Evolutionary conservation across 2,888 invertebrate species (phyloP), one percentile per base, ranked within the genome.

Genomic region (Neuroscelio doddi): DNA sequence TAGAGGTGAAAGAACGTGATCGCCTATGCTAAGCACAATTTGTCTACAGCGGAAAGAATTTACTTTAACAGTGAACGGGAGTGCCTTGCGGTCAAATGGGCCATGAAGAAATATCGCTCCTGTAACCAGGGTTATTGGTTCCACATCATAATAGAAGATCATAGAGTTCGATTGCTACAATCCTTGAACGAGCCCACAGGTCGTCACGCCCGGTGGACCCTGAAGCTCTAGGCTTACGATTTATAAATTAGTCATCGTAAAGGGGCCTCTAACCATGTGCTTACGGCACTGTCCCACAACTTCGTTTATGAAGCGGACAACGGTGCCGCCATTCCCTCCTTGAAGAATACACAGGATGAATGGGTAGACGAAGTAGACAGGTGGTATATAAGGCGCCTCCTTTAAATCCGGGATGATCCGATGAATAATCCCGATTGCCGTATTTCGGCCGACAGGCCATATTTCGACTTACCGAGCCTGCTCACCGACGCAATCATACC

Each of bases 151-250:
- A 76, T 73, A 0, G 73, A 77, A 9, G 65, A 72, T 7, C 56
- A 32, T 1, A 62, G 65, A n/a, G 9, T 72, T 0, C 17, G 41
- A 0, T 63, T 65, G 62, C 27, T 70, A 0, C 26, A 55, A 0
- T 49, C 61, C 5, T 14, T 57, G 0, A 55, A 44, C 10, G 45
- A 67, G 4, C 63, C 56, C 0, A 52, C 10, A 1, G 70, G 73
- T 5, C 41, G 70, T 4, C 14, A 75, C 30, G 71, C 73, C 0
- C 34, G 75, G 0, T 76, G 75, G 76, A 62, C 66, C 1, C 39
- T 74, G 0, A 50, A 63, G 5, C 29, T 77, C 1, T 61, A 56
- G n/a, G 52, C 64, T 9, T 64, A 61, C 12, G 53, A 55, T 16
- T 46, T 58, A 8, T n/a, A 29, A 5, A 51, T 70, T 1, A 7